Conservation (phyloP, 35 echinoderm and acorn worm species). For the Patiria miniata region DNA sequence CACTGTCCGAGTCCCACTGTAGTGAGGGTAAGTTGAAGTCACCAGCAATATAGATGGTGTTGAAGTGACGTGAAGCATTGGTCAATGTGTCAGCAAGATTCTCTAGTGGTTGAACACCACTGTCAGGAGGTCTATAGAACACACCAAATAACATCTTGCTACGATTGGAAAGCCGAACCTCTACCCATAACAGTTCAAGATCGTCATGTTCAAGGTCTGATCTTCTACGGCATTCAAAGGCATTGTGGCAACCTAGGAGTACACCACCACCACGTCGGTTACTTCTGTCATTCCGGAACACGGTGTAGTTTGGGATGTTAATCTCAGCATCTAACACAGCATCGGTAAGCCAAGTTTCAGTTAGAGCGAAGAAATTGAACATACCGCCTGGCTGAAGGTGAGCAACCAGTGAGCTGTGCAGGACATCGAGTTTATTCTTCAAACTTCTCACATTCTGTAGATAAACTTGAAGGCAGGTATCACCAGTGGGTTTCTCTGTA, state of each 20-base stretch:
- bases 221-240: conserved; percentile 6
- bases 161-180: conserved; percentile 10
- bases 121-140: not conserved
- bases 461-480: not conserved
- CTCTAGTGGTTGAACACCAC: conserved; percentile 2
- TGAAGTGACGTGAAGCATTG: not conserved
- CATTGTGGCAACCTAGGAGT: not conserved
- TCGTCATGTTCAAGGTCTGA: not conserved
- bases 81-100: conserved; percentile 10
- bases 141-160: conserved; percentile 20
- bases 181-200: conserved; percentile 18
- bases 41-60: not conserved
- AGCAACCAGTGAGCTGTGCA: not conserved
- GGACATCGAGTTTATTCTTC: not conserved
- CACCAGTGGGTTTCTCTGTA: not conserved
- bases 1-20: not conserved
- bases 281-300: not conserved
- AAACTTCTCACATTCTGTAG: not conserved
- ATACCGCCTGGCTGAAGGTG: not conserved
- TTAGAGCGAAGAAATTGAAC: not conserved
- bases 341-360: not conserved
- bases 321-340: not conserved
- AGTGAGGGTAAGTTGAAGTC: conserved; percentile 21
- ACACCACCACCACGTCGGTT: conserved; percentile 22
- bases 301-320: not conserved